These are phyloP conservation scores for Lamellibrachia luymesi DNA, from an alignment of 1,140 invertebrate genomes.

Conservation along the genomic window DNA sequence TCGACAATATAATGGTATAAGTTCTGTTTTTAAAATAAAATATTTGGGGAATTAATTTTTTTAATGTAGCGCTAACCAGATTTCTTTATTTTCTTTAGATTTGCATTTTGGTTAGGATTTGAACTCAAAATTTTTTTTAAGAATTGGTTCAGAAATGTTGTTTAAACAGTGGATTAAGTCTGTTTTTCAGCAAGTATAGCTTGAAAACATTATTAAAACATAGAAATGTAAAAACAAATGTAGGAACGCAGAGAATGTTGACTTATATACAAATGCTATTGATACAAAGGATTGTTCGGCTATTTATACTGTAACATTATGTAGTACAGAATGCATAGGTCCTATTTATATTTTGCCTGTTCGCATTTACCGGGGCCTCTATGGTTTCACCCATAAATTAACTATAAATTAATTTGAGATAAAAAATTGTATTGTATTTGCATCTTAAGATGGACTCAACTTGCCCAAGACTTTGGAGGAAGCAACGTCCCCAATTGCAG, in stretches of 20 bases:
- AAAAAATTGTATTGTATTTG: constrained; percentile 3
- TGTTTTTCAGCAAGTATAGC: neutral
- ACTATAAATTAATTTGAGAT: neutral
- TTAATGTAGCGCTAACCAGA: neutral
- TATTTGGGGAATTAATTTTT: neutral
- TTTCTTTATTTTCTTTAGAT: neutral
- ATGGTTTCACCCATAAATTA: neutral
- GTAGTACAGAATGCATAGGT: no score
- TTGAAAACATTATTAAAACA: no score
- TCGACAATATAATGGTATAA: no score
- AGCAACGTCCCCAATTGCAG: constrained; percentile 11
- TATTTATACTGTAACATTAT: no score
- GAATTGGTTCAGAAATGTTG: neutral
- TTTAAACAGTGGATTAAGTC: neutral
- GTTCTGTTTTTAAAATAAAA: neutral
- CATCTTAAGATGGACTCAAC: constrained; percentile 9
- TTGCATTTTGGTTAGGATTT: neutral
- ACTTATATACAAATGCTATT: no score
- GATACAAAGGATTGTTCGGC: no score
- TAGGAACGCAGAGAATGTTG: no score
- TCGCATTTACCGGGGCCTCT: no score
- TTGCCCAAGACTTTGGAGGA: constrained; percentile 16
- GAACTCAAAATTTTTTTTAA: neutral
- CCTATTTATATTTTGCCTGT: no score
- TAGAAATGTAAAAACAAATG: no score